These are phyloP conservation scores for Lophius piscatorius DNA, from an alignment of 2,113 vertebrate species.

Conservation along the genomic window DNA sequence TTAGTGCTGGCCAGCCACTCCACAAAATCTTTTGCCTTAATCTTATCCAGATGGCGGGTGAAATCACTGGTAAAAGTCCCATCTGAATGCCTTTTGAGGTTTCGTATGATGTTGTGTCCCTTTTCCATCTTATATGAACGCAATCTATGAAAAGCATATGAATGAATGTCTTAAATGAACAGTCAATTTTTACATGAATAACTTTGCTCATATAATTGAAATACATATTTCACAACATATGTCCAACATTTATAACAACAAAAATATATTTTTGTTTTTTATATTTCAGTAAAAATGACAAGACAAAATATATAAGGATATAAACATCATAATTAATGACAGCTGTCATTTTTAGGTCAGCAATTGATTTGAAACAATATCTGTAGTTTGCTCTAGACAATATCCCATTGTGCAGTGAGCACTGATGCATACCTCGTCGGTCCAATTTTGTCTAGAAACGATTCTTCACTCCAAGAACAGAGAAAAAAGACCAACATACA, in stretches of 20 bases:
- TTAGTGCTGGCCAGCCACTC: constrained; percentile 83
- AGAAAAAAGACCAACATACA: constrained; percentile 65
- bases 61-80: constrained; percentile 85
- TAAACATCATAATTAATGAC: background rate
- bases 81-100: constrained; percentile 81
- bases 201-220: background rate
- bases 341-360: background rate
- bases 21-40: constrained; percentile 86
- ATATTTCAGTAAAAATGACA: background rate
- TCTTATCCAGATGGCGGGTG: constrained; percentile 79
- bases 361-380: background rate
- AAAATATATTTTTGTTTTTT: no score
- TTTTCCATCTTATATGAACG: constrained; percentile 34
- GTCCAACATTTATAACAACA: background rate
- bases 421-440: constrained; percentile 58
- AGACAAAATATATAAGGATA: background rate
- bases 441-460: constrained; percentile 45
- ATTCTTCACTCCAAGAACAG: constrained; percentile 51
- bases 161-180: background rate
- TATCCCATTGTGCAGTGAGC: background rate
- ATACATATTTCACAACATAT: background rate
- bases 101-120: constrained; percentile 22
- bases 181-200: no score
- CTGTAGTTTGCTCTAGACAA: background rate
- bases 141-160: constrained; percentile 61